Evolutionary conservation across 1,140 invertebrate genomes (phyloP), one percentile per base, ranked within the genome.

Genomic region (Samia ricini): DNA sequence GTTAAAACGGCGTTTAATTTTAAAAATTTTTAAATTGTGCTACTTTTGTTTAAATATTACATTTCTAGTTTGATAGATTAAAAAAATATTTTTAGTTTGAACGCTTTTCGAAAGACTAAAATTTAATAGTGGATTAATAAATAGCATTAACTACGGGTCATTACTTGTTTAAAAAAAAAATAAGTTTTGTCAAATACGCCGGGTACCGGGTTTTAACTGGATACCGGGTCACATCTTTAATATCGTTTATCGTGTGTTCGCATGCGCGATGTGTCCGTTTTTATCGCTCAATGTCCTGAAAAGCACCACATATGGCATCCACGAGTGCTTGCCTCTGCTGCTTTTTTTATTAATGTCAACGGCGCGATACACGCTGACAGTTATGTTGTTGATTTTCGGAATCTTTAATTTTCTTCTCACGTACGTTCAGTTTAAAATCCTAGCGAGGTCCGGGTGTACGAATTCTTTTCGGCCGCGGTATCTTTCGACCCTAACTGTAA

Each of bases 241-340:
- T 42, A 15, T 42, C 33, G 4, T 42, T 42, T n/a, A n/a, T n/a
- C n/a, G 4, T 42, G 74, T 78, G 75, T 78, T 78, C 74, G 73
- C 72, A 81, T 76, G 78, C 75, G 72, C 69, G 64, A 57, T 71
- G 72, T 66, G 72, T 69, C 69, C 57, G 66, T 79, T 79, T 79
- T 79, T 82, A 73, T 76, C 61, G 73, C 61, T 64, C 63, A 58
- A 63, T 60, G 61, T 59, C 62, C 58, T 68, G 71, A 71, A 64
- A 52, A 66, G 67, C 72, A 67, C 71, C 70, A 65, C 69, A 76
- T 64, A 79, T 79, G 73, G 73, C 63, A 68, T 74, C 65, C 79
- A 64, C 71, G 64, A 70, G 50, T n/a, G 58, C 69, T 71, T 67
- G 63, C 66, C 4, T n/a, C 2, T n/a, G 36, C 4, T n/a, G 15